Evolutionary conservation across 2,888 invertebrate genomes (phyloP), one percentile per base, ranked within the genome.

Genomic region (Erebia epiphron): DNA sequence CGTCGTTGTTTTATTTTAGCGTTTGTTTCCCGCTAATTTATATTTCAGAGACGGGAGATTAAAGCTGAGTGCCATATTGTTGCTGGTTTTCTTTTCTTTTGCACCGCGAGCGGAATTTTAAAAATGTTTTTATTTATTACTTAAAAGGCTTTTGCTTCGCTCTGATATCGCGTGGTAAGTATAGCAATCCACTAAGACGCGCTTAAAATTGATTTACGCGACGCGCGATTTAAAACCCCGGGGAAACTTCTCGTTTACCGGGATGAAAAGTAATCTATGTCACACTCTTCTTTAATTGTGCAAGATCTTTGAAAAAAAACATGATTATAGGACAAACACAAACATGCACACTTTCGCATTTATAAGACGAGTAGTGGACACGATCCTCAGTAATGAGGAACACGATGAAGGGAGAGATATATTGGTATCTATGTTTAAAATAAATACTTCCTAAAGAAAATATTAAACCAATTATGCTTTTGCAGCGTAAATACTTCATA

Each of bases 1-100:
- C 63, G 50, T 49, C 18, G 64, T 64, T 64, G 54, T 66, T 52
- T 58, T 69, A 49, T 57, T 64, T 64, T 67, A 50, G 16, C 46
- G 41, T 61, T 54, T 61, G 13, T 58, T 67, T 58, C 35, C 41
- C 41, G 54, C 68, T 64, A 64, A 64, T 64, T 64, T 64, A 54
- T 64, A 52, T 64, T 64, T 64, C 41, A 52, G 52, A 54, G 54
- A 54, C 35, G 52, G 41, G 54, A 64, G 64, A 54, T 64, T 64
- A 64, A 64, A 54, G 35, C 64, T 52, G 54, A 64, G 62, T 62
- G 62, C 49, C 46, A 18, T 62, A 62, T 60, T 65, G 69, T 72
- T 62, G 43, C 21, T 35, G 41, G 41, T 16, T 61, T 68, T 62
- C 43, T 65, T 72, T 72, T 62, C 49, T 72, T 63, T 68, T 65